A percentile compares a stretch with the other conserved stretches of the same genome.
These are phyloP conservation scores for Papilio gigon DNA, from an alignment of 2,888 invertebrate species.

Conservation along the genomic window DNA sequence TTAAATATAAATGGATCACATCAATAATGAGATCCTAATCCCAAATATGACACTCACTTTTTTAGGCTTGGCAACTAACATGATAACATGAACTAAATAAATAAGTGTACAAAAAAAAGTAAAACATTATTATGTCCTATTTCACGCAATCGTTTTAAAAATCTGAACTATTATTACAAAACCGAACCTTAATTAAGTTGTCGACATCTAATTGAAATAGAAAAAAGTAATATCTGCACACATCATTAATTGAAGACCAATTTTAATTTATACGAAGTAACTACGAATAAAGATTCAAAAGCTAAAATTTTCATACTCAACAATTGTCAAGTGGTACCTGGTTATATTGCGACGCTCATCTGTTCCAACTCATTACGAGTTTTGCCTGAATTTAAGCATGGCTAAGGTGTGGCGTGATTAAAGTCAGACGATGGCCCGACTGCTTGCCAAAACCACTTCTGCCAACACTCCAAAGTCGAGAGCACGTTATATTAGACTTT, in stretches of 20 bases:
- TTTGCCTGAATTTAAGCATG: slow-evolving; percentile 63
- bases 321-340: slow-evolving; percentile 27
- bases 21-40: no score
- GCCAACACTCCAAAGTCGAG: slow-evolving; percentile 51
- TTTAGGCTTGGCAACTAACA: no score
- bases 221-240: no score
- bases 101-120: no score
- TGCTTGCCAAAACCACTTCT: slow-evolving; percentile 78
- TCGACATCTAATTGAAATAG: no score
- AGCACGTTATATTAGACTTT: slow-evolving; percentile 67
- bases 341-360: slow-evolving; percentile 60
- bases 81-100: no score
- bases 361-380: slow-evolving; percentile 73
- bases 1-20: not conserved
- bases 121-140: no score
- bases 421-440: slow-evolving; percentile 65
- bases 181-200: no score
- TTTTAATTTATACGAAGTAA: not conserved
- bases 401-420: slow-evolving; percentile 75
- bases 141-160: no score
- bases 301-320: slow-evolving; percentile 9
- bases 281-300: slow-evolving; percentile 2
- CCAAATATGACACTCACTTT: no score
- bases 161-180: no score
- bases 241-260: not conserved